phyloP scores from a whole-genome alignment of 2,797 vertebrate species.

The Chloroceryle inda region DNA sequence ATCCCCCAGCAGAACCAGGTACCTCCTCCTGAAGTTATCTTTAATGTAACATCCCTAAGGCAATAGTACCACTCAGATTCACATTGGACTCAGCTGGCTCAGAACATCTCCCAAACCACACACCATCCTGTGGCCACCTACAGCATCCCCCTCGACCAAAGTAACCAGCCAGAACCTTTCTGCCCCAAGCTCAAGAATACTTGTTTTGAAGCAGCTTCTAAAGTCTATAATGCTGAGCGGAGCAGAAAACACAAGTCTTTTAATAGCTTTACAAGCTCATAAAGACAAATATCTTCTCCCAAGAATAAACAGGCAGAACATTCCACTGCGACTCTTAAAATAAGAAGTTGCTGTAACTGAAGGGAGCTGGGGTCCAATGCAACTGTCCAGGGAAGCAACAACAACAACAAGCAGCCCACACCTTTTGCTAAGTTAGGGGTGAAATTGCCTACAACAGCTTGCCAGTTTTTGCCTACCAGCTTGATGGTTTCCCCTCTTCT shows the following conservation, averaged over 20 bases:
- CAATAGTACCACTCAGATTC: neutral
- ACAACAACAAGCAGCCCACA: neutral
- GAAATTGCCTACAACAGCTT: neutral
- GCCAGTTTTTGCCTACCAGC: neutral
- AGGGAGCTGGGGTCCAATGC: neutral
- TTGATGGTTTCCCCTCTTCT: neutral
- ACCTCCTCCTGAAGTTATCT: neutral
- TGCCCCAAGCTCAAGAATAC: neutral
- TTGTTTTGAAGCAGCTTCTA: conserved; percentile 26
- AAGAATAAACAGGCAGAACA: conserved; percentile 42
- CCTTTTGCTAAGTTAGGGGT: neutral
- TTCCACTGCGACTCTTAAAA: conserved; percentile 16
- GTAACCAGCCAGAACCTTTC: neutral
- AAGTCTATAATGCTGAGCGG: neutral
- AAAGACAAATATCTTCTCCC: conserved; percentile 36
- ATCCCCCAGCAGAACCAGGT: neutral
- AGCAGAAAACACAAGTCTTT: conserved; percentile 44
- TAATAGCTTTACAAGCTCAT: conserved; percentile 55
- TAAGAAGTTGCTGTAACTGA: neutral
- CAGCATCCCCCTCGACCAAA: neutral
- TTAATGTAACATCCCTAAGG: neutral
- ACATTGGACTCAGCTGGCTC: accelerated
- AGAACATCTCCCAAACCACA: neutral
- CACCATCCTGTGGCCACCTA: neutral
- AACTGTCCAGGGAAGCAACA: neutral